phyloP scores from a whole-genome alignment of 1,140 invertebrate genomes.

The Drosophila lini region DNA sequence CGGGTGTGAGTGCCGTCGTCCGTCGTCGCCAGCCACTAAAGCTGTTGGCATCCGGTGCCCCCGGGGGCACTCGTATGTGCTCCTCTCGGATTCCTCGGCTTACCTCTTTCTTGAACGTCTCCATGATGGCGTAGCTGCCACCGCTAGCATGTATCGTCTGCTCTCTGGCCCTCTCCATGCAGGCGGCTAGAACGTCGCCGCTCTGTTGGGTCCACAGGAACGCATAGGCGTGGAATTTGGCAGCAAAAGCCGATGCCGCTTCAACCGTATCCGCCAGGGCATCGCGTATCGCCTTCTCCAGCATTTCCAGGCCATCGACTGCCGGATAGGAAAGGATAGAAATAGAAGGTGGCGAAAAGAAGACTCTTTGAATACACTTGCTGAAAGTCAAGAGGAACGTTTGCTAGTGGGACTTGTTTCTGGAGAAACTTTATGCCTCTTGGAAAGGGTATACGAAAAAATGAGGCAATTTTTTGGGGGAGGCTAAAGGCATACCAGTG shows the following conservation, averaged over 20 bases:
- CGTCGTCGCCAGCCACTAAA: slow-evolving; percentile 32
- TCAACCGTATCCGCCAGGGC: slow-evolving; percentile 66
- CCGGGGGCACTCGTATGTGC: slow-evolving; percentile 1
- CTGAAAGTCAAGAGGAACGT: background rate
- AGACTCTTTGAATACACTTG: background rate
- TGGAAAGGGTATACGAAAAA: background rate
- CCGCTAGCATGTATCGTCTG: slow-evolving; percentile 60
- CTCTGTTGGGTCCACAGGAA: slow-evolving; percentile 75
- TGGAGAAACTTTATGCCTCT: background rate
- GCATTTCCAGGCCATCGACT: slow-evolving; percentile 62
- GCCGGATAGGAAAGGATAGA: background rate
- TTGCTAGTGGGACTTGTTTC: background rate
- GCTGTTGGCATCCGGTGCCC: slow-evolving; percentile 29
- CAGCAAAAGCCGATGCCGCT: slow-evolving; percentile 69
- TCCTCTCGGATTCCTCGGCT: slow-evolving; percentile 19
- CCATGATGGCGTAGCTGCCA: slow-evolving; percentile 78
- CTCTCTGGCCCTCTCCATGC: slow-evolving; percentile 56
- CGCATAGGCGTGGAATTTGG: slow-evolving; percentile 77
- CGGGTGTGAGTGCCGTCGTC: slow-evolving; percentile 37
- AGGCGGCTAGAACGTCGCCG: slow-evolving; percentile 56
- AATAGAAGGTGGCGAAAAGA: too few species aligned
- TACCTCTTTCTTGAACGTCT: slow-evolving; percentile 82
- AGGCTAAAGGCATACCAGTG: slow-evolving; percentile 10
- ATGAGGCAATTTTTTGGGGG: background rate
- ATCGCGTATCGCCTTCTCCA: slow-evolving; percentile 61